Base-by-base conservation (phyloP, 2,113 vertebrate species). In the Notechis scutatus region DNA sequence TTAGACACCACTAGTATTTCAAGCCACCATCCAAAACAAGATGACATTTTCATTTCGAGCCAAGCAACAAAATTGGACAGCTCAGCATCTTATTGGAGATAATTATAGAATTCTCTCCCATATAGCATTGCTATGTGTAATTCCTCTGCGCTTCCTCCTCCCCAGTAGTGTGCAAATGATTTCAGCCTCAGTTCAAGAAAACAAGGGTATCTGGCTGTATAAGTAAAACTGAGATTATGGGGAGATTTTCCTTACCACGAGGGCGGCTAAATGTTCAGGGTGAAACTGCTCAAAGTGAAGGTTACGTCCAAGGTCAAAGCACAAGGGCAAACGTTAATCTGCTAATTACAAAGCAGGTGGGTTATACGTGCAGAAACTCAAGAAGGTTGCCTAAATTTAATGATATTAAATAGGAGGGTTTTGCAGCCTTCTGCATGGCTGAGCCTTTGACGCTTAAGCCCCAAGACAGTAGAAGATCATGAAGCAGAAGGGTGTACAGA, bases 21-120 rank as follows among this genome's bases (percentile, higher is more conserved):
- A 45, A 94, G 92, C 93, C 93, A 86, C 94, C 93, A 91, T 94
- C 93, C 93, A 81, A 61, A 95, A 26, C 81, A 88, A 85, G 86
- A 92, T 88, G 57, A 69, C 59, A n/a, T 92, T 96, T 95, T 88
- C 45, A 18, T 95, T 94, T 92, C 92, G 90, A 95, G 89, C 93
- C 85, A 55, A 90, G 91, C 69, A 5, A 6, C 50, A 34, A 90
- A 5, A 2, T 64, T 87, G 87, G 45, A 87, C 88, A 50, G 61
- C 87, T 92, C 56, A 92, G 57, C 57, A 88, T 94, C 74, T 50
- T 50, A 69, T 54, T 87, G 92, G 52, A 87, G 91, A 88, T 90
- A 45, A 20, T 59, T 47, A 85, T 3, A 91, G 89, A 86, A 95
- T 90, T 54, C 3, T 50, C 64, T 88, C n/a, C 89, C 8, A 0